These are phyloP conservation scores for Tetragonula clypearis DNA, from an alignment of 1,140 invertebrate species.

Conservation along the genomic window DNA sequence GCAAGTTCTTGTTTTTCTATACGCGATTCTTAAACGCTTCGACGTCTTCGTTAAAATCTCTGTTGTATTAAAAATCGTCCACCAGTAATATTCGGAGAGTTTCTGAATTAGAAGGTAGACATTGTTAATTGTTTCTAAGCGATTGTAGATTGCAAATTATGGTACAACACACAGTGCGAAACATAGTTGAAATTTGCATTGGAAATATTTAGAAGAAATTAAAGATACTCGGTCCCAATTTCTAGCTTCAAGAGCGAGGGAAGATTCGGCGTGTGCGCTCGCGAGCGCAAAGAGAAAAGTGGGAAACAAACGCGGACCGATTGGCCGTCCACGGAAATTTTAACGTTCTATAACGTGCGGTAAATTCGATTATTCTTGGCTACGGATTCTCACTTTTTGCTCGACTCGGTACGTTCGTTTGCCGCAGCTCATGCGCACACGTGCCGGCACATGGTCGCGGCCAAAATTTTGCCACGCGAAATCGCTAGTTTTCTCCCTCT, in stretches of 20 bases:
- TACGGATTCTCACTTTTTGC: conserved; percentile 65
- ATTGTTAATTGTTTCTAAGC: too few species aligned
- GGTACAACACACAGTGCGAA: too few species aligned
- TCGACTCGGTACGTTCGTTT: conserved; percentile 55
- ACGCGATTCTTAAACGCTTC: too few species aligned
- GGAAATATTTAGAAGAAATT: too few species aligned
- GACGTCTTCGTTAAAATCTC: too few species aligned
- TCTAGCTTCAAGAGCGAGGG: not conserved
- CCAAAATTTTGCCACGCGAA: conserved; percentile 48
- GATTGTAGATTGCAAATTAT: too few species aligned
- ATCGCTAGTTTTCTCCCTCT: not conserved
- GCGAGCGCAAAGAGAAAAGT: conserved; percentile 23
- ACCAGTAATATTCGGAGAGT: too few species aligned
- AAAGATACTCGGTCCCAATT: too few species aligned
- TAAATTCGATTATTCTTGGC: conserved; percentile 66
- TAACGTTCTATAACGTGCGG: conserved; percentile 62
- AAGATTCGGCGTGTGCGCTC: not conserved
- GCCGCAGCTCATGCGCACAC: conserved; percentile 41
- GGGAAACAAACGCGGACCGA: conserved; percentile 40
- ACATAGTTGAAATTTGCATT: too few species aligned
- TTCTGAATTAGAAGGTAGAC: too few species aligned
- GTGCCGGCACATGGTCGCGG: conserved; percentile 23
- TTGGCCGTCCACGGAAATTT: conserved; percentile 59
- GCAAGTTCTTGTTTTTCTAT: too few species aligned
- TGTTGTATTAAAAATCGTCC: too few species aligned